phyloP scores from a whole-genome alignment of 2,888 invertebrate species.

The Agrotis ipsilon region DNA sequence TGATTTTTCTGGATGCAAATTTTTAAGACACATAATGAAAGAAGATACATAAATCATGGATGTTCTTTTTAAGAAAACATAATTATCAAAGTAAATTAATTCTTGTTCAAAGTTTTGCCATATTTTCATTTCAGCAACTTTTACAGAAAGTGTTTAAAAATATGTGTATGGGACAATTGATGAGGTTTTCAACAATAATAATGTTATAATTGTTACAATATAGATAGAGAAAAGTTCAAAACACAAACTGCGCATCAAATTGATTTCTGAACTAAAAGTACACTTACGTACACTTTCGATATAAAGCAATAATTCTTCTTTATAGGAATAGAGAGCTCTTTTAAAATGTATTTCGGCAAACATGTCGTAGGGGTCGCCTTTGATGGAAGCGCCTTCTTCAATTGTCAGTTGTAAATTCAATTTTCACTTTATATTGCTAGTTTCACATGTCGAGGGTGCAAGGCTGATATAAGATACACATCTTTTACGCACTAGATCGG shows the following conservation, averaged over 20 bases:
- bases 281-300: conserved; percentile 44
- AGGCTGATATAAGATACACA: conserved; percentile 60
- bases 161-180: no score
- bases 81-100: no score
- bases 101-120: no score
- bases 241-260: neutral
- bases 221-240: no score
- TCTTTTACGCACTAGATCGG: conserved; percentile 52
- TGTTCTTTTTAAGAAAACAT: no score
- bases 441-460: conserved; percentile 82
- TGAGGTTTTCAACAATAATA: no score
- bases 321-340: conserved; percentile 78
- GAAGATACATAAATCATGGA: no score
- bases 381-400: conserved; percentile 88
- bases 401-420: conserved; percentile 91
- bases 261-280: conserved; percentile 28
- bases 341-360: conserved; percentile 86
- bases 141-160: no score
- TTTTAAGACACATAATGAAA: neutral
- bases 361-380: conserved; percentile 86
- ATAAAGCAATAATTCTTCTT: conserved; percentile 62
- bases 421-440: conserved; percentile 89
- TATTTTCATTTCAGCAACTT: no score
- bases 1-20: neutral
- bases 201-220: no score